Evolutionary conservation across 2,888 invertebrate species (phyloP).

Genomic region (Gasteruption jaculator): DNA sequence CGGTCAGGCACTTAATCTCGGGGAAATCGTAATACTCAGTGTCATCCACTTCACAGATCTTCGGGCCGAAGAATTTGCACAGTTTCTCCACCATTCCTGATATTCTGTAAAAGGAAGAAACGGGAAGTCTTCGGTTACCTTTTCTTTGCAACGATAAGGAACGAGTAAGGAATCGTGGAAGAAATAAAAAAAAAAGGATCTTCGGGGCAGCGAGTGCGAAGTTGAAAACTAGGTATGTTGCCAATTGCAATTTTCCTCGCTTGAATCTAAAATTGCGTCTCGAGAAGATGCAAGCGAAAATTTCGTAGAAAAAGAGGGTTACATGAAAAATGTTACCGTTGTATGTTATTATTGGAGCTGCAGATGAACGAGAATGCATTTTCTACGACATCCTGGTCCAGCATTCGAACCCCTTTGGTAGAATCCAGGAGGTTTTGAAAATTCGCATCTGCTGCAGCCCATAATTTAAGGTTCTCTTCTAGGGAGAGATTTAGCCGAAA

Average conservation of each 20-base stretch:
- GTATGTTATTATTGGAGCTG: constrained; percentile 95
- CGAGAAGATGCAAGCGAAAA: background rate
- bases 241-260: background rate
- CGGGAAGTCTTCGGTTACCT: no score
- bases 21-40: constrained; percentile 77
- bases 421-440: constrained; percentile 67
- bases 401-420: constrained; percentile 83
- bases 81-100: constrained; percentile 88
- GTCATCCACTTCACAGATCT: constrained; percentile 66
- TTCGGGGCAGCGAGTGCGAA: no score
- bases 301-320: no score
- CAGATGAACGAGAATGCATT: constrained; percentile 95
- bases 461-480: constrained; percentile 65
- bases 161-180: constrained; percentile 48
- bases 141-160: background rate
- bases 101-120: constrained; percentile 63
- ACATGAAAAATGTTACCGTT: constrained; percentile 57
- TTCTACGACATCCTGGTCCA: constrained; percentile 87
- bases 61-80: constrained; percentile 73
- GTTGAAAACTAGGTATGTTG: no score
- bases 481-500: constrained; percentile 74
- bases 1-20: constrained; percentile 60
- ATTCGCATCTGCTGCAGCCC: constrained; percentile 70
- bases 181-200: constrained; percentile 13
- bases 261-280: constrained; percentile 10